Evolutionary conservation across 2,113 vertebrate species (phyloP), one percentile per base, ranked within the genome.

Genomic region (Corydoras maculifer): DNA sequence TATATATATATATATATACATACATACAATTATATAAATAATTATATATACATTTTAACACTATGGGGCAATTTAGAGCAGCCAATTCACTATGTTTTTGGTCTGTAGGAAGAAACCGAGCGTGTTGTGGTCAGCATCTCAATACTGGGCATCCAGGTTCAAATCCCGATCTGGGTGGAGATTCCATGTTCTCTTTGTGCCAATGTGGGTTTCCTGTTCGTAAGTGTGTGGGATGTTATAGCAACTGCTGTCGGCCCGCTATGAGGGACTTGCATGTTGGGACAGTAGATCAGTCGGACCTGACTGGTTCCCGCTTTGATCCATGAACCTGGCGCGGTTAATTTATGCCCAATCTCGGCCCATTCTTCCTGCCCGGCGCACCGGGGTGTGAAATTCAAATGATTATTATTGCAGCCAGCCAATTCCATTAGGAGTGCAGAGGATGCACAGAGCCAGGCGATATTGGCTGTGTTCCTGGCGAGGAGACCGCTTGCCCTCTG

Each of bases 351-450:
- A 62, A 78, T 84, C 84, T 84, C 77, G 71, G 63, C 77, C 78
- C 69, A 80, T 85, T 84, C 80, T 77, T 86, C 78, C 78, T 67
- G 74, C 78, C 81, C n/a, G 32, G 81, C 76, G 83, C 84, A 84
- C 78, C 75, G 60, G 85, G 78, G 84, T 70, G 81, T 88, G 87
- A 88, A 89, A 89, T 90, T 91, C 82, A 88, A 88, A 91, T 88
- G 86, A 88, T 88, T 88, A 87, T 90, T 87, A n/a, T 53, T 53
- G 86, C 79, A 88, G 86, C 76, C 84, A 82, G 80, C 82, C 84
- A 85, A 86, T 87, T 89, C 85, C 86, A 88, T 88, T 87, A 89
- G 80, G 72, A 65, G 65, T 1, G 84, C 80, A 82, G 86, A 70
- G 84, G 81, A 85, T 85, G 81, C 85, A 84, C 82, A 75, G 77